Evolutionary conservation across 2,888 invertebrate genomes (phyloP), one percentile per base, ranked within the genome.

Genomic region (Odiellus spinosus): DNA sequence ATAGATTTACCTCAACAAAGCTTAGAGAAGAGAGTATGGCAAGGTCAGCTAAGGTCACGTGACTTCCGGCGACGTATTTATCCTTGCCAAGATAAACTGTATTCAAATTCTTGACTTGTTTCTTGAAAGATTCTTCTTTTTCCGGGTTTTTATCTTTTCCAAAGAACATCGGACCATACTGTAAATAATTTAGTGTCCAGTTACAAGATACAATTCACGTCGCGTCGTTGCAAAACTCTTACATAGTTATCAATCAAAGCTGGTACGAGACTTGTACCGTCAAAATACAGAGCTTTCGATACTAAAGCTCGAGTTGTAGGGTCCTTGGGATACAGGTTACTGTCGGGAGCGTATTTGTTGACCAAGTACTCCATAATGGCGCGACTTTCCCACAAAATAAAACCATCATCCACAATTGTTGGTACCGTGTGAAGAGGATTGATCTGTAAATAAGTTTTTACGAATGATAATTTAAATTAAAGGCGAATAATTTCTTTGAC

Each of bases 361-460:
- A 78, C 79, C 49, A 85, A 64, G 62, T 85, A 85, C 65, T 74
- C 71, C 65, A 78, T 74, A 62, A 87, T 85, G 53, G 84, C 80
- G 40, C 85, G 79, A 39, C 53, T 52, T 67, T 86, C 85, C 54
- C 82, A 75, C 45, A 86, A 66, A 55, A 71, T 72, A 61, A 85
- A 80, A 15, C 82, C 83, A 56, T 78, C 73, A 60, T 86, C 86
- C 52, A 82, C 80, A 46, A 86, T 64, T 0, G 84, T 83, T 8
- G 88, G 87, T 50, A 88, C 74, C 33, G 78, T 78, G 64, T 85
- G 85, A 67, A 84, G 83, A 10, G 62, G 63, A 47, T 63, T 63
- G 33, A 63, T 58, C 61, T 62, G 47, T 15, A 51, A 47, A 36
- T 42, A 15, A 41, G 42, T 18, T 14, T 33, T 12, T n/a, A n/a